Base-by-base conservation (phyloP, 2,797 vertebrate species). In the Fratercula arctica region DNA sequence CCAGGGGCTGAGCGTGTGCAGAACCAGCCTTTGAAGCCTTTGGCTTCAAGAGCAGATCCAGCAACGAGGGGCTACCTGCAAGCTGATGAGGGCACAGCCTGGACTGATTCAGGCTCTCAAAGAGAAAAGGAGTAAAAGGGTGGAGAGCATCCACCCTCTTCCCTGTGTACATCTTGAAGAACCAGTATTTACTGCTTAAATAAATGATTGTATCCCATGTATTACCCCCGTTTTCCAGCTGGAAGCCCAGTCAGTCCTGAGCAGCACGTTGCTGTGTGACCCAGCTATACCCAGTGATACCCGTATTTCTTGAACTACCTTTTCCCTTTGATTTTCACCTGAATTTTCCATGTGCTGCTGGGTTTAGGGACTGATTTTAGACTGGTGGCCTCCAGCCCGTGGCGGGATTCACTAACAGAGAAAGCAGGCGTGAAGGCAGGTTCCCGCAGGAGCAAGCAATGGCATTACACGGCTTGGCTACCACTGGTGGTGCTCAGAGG, bases 351-450 rank as follows among this genome's bases (percentile, higher is more conserved):
- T 6, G 2, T 23, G 9, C 13, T 9, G 60, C 31, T 45, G 46
- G 29, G 19, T 70, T 76, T 53, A 53, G 51, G 29, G n/a, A 46
- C 39, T 0, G 0, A 53, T 77, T 82, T 59, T 41, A 57, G n/a
- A 46, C 31, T 1, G 0, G 53, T 9, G 51, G 51, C n/a, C 37
- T 46, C 46, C 33, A 66, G 59, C 51, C 51, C 2, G 0, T 3
- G 45, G n/a, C 37, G 50, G 37, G 10, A 29, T 20, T 61, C 2
- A 0, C 39, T 31, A 23, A 43, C 4, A 29, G 48, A 50, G 16
- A 31, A 53, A 17, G 63, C 6, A 4, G 16, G 13, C 20, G 1
- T 5, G 29, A 43, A 60, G 13, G 35, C 16, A 16, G 17, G 20
- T 51, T 73, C 33, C 26, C 17, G 11, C 0, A 0, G 48, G 19